These are phyloP conservation scores for Pristionchus maxplancki DNA, from an alignment of 2,888 invertebrate species.

Conservation along the genomic window DNA sequence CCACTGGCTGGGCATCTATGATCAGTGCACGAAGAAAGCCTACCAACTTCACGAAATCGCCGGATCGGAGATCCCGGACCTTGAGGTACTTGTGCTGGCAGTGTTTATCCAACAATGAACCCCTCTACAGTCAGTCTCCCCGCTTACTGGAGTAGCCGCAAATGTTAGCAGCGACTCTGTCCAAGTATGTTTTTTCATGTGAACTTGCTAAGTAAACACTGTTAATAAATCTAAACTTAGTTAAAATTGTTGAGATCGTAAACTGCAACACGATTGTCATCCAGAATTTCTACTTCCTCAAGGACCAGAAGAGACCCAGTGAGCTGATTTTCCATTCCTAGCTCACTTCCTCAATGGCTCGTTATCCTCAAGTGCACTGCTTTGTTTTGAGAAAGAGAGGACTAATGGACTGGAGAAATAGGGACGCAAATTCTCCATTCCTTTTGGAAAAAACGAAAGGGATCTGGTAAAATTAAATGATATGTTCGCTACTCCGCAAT, in stretches of 20 bases:
- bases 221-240: not conserved
- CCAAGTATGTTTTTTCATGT: not conserved
- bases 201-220: too few relatives aligned
- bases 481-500: not conserved
- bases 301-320: slow-evolving; percentile 46
- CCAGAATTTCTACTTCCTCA: slow-evolving; percentile 54
- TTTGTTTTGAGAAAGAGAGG: not conserved
- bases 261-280: slow-evolving; percentile 67
- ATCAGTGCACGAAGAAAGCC: slow-evolving; percentile 53
- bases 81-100: not conserved
- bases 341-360: not conserved
- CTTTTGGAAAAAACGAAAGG: not conserved
- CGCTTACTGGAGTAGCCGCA: slow-evolving; percentile 21
- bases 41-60: not conserved
- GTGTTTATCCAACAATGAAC: not conserved
- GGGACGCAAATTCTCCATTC: not conserved
- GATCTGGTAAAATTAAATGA: not conserved
- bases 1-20: slow-evolving; percentile 54
- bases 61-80: slow-evolving; percentile 22
- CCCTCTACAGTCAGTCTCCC: not conserved
- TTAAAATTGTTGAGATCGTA: slow-evolving; percentile 27
- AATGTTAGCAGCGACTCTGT: slow-evolving; percentile 49
- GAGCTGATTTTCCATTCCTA: not conserved
- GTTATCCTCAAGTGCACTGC: not conserved
- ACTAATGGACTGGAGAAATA: not conserved